Evolutionary conservation across 2,888 invertebrate species (phyloP).

Genomic region (Bombylius major): DNA sequence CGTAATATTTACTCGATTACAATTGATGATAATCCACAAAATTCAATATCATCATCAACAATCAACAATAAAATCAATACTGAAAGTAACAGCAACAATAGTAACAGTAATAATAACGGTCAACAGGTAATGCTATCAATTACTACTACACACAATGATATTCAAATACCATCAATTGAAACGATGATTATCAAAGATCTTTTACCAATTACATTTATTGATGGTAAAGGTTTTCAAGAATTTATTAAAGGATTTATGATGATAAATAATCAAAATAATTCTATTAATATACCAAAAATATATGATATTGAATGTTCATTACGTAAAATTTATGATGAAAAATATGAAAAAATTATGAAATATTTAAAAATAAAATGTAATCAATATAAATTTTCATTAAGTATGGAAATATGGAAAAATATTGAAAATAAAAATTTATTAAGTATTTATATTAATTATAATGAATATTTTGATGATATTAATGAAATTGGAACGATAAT

Average conservation of each 20-base stretch:
- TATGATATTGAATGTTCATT: neutral
- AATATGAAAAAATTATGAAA: neutral
- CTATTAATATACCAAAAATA: neutral
- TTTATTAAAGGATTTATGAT: neutral
- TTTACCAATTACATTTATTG: neutral
- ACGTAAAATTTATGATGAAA: neutral
- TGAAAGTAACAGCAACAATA: too few relatives aligned
- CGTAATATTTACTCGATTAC: neutral
- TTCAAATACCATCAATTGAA: neutral
- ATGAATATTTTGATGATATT: neutral
- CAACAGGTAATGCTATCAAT: too few relatives aligned
- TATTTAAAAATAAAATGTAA: neutral
- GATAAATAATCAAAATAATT: neutral
- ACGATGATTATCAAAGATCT: neutral
- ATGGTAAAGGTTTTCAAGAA: neutral
- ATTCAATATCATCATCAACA: neutral
- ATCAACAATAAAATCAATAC: neutral
- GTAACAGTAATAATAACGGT: too few relatives aligned
- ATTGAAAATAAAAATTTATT: neutral
- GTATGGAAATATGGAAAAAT: neutral
- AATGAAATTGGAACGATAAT: neutral
- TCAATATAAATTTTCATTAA: neutral
- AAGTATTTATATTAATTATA: neutral
- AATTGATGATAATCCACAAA: neutral
- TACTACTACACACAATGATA: too few relatives aligned